Evolutionary conservation across 2,113 vertebrate species (phyloP).

Genomic region (Odontesthes bonariensis): DNA sequence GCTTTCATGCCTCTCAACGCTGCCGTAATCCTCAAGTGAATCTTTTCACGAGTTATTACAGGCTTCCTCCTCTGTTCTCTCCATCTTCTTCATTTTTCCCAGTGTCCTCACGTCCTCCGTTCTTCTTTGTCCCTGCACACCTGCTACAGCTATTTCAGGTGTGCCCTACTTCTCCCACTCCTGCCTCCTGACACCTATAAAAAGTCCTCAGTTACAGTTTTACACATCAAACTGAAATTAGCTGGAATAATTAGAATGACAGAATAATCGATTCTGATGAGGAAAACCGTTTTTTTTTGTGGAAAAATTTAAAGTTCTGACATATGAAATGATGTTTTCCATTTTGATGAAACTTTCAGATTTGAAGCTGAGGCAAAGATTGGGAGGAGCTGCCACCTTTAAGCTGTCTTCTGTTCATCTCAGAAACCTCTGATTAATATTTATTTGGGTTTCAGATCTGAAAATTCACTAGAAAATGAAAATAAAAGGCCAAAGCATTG

Average conservation of each 20-base stretch:
- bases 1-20: not conserved
- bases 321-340: no score
- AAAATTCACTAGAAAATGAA: no score
- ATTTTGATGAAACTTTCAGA: no score
- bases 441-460: no score
- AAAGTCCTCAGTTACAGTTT: constrained; percentile 24
- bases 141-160: constrained; percentile 78
- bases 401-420: no score
- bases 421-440: no score
- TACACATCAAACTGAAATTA: constrained; percentile 6
- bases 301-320: no score
- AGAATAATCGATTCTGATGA: not conserved
- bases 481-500: no score
- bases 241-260: not conserved
- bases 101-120: constrained; percentile 7
- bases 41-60: constrained; percentile 35
- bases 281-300: no score
- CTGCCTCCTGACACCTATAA: constrained; percentile 21
- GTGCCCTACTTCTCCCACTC: constrained; percentile 63
- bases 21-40: not conserved
- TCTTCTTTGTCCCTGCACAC: constrained; percentile 38
- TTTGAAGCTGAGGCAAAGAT: no score
- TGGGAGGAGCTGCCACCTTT: no score
- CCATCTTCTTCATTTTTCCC: not conserved
- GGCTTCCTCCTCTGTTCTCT: not conserved